These are phyloP conservation scores for Bombus picipes DNA, from an alignment of 1,140 invertebrate species.

Conservation along the genomic window DNA sequence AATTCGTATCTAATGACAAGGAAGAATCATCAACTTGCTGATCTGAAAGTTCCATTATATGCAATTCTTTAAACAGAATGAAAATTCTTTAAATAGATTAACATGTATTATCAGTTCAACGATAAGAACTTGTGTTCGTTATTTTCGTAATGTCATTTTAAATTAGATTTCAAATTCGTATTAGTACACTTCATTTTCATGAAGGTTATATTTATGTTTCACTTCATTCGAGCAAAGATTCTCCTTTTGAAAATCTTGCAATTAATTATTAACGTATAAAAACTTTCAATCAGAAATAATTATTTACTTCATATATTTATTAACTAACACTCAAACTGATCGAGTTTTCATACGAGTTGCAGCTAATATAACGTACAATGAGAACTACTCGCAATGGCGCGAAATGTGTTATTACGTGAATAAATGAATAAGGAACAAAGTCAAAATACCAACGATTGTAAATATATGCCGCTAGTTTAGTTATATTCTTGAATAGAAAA, in stretches of 20 bases:
- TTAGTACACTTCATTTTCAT: background rate
- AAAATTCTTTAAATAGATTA: background rate
- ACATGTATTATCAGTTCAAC: background rate
- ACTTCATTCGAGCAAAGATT: background rate
- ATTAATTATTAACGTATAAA: background rate
- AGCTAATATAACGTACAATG: background rate
- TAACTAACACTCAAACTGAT: background rate
- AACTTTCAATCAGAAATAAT: background rate
- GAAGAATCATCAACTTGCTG: constrained; percentile 1
- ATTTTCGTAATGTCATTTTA: background rate
- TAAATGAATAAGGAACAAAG: background rate
- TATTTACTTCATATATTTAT: background rate
- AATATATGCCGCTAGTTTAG: background rate
- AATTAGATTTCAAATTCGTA: background rate
- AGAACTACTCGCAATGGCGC: constrained; percentile 18
- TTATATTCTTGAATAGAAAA: background rate
- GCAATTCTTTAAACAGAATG: background rate
- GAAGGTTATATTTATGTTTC: constrained; percentile 15
- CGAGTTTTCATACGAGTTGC: background rate
- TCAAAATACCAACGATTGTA: background rate
- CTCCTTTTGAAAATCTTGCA: background rate
- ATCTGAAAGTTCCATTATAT: constrained; percentile 27
- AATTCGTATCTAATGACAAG: constrained; percentile 24
- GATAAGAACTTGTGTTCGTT: background rate
- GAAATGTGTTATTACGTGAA: background rate